Base-by-base conservation (phyloP, 30 jellyfish, hydroid and myxozoan genomes). In the Clytia hemisphaerica region DNA sequence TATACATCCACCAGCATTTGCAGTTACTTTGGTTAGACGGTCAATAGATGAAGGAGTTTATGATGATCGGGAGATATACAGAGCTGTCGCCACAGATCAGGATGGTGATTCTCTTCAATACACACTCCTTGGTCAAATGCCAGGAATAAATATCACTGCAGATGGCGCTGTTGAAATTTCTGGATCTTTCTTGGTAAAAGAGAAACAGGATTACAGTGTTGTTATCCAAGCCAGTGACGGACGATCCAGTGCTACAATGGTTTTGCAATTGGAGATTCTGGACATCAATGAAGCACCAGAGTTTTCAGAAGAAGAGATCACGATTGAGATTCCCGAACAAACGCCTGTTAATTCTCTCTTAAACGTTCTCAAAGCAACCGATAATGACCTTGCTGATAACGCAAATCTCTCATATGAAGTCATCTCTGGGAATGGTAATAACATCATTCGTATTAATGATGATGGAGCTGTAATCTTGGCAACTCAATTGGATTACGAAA, bases 271-370 rank as follows among this genome's bases (percentile, higher is more conserved):
- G 15, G 25, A 21, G 22, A 30, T 65, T 2, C 19, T 21, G 21
- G 78, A 65, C 25, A 37, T 37, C 18, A 65, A 65, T 44, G 78
- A 65, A 22, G 38, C 78, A 22, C 78, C 78, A 6, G 66, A n/a
- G 5, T 3, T 65, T 6, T 2, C 64, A 40, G 40, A 65, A 19
- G 78, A 65, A 34, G 7, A 7, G 18, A 37, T 37, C 38, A 6
- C 32, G n/a, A 27, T 65, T 14, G 67, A 12, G 2, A 0, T 65
- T 4, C 71, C 45, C 24, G 78, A 65, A 2, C 32, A 38, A 21
- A 26, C 72, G 9, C 64, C 34, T 16, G 15, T 65, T 19, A 63
- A 63, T 0, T 33, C 78, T 25, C 44, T 37, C 26, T 24, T 65
- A n/a, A 29, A 37, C 24, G 21, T 18, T 65, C 32, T 65, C 22